A percentile compares a stretch with the other conserved stretches of the same genome.
These are phyloP conservation scores for Lepidochitona cinerea DNA, from an alignment of 2,888 invertebrate genomes.

Conservation along the genomic window DNA sequence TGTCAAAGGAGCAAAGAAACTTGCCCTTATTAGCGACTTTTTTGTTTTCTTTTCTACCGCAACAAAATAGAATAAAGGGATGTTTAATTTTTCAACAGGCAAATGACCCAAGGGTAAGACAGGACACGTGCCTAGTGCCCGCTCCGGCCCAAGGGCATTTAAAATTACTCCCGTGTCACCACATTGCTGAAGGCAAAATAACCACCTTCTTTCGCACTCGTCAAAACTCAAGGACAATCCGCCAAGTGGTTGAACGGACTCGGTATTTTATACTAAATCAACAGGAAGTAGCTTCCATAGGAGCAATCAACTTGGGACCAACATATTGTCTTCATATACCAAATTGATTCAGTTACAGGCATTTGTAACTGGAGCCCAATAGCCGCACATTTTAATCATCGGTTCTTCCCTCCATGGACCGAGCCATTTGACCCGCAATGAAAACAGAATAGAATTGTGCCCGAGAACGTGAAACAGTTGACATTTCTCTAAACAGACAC, in stretches of 20 bases:
- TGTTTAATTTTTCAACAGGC: background rate
- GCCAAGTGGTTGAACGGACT: background rate
- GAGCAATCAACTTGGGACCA: background rate
- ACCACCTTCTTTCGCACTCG: too few relatives aligned
- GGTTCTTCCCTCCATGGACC: too few relatives aligned
- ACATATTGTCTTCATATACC: slow-evolving; percentile 4
- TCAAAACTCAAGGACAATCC: too few relatives aligned
- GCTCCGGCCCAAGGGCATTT: too few relatives aligned
- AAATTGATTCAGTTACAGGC: background rate
- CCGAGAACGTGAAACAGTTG: background rate
- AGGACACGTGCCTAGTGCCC: background rate
- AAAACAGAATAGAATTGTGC: too few relatives aligned
- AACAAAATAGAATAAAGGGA: too few relatives aligned
- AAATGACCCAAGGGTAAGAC: background rate
- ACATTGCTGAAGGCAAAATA: too few relatives aligned
- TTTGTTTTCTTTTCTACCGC: background rate
- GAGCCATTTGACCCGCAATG: too few relatives aligned
- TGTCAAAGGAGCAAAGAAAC: background rate
- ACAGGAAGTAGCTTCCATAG: background rate
- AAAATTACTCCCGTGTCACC: too few relatives aligned
- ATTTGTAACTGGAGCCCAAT: background rate
- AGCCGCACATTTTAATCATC: background rate
- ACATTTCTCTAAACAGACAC: background rate
- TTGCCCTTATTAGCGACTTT: background rate
- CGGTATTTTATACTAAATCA: background rate